Conservation (phyloP, 2,113 vertebrate species). For the Forbesichthys papilliferus region DNA sequence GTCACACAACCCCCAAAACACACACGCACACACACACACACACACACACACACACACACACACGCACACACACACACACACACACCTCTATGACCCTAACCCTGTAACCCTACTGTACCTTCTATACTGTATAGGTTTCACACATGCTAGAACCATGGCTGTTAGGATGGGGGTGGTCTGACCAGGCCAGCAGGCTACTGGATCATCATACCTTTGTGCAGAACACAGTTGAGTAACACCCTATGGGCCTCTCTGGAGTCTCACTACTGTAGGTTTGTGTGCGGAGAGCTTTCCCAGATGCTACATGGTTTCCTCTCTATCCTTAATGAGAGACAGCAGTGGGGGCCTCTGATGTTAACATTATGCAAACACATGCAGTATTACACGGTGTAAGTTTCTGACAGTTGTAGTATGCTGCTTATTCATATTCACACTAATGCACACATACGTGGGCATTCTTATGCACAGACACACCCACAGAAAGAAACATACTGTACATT, state of each 20-base stretch:
- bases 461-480: constrained; percentile 16
- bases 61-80: neutral
- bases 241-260: constrained; percentile 23
- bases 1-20: neutral
- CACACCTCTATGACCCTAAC: too few relatives aligned
- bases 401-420: constrained; percentile 47
- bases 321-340: constrained; percentile 42
- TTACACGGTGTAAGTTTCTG: constrained; percentile 10
- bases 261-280: neutral
- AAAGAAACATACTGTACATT: neutral
- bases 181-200: neutral
- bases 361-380: neutral
- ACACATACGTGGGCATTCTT: constrained; percentile 16
- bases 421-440: constrained; percentile 58
- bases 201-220: neutral
- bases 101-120: neutral
- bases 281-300: constrained; percentile 55
- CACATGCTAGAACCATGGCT: too few relatives aligned
- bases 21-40: neutral
- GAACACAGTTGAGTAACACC: constrained; percentile 28
- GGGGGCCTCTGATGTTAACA: neutral
- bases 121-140: neutral
- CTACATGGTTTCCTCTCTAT: constrained; percentile 38
- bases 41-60: neutral
- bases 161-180: too few relatives aligned